A percentile compares a stretch with the other conserved stretches of the same genome.
These are phyloP conservation scores for Gibbula magus DNA, from an alignment of 2,888 invertebrate species.

Conservation along the genomic window DNA sequence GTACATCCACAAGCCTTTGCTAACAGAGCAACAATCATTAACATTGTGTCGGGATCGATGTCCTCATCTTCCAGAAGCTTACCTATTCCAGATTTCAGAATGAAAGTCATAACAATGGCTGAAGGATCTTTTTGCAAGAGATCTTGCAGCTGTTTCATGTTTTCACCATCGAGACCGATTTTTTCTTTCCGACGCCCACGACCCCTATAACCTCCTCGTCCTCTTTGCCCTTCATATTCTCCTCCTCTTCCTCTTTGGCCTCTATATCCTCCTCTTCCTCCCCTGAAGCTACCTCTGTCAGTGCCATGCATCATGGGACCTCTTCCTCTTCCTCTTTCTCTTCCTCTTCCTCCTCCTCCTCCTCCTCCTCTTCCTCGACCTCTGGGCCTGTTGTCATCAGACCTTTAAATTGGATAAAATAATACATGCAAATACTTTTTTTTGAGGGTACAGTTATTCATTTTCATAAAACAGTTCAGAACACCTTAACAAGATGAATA, in stretches of 20 bases:
- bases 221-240: background rate
- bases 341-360: background rate
- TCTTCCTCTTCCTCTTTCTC: background rate
- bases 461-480: too few relatives aligned
- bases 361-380: background rate
- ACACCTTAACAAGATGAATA: too few relatives aligned
- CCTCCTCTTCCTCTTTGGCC: too few relatives aligned
- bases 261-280: too few relatives aligned
- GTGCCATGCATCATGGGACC: too few relatives aligned
- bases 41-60: background rate
- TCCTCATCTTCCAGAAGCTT: background rate
- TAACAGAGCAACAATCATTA: background rate
- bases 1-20: background rate
- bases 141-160: background rate
- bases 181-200: background rate
- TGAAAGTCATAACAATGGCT: constrained; percentile 2
- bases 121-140: constrained; percentile 6
- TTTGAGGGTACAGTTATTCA: too few relatives aligned
- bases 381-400: background rate
- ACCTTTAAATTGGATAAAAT: too few relatives aligned
- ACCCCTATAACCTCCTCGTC: background rate
- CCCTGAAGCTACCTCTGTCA: too few relatives aligned
- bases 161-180: background rate
- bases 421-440: too few relatives aligned
- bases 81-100: background rate